Percentiles rank a stretch among this genome's conserved stretches.
Conservation (phyloP, 2,888 invertebrate species). For the Stenichneumon culpator region DNA sequence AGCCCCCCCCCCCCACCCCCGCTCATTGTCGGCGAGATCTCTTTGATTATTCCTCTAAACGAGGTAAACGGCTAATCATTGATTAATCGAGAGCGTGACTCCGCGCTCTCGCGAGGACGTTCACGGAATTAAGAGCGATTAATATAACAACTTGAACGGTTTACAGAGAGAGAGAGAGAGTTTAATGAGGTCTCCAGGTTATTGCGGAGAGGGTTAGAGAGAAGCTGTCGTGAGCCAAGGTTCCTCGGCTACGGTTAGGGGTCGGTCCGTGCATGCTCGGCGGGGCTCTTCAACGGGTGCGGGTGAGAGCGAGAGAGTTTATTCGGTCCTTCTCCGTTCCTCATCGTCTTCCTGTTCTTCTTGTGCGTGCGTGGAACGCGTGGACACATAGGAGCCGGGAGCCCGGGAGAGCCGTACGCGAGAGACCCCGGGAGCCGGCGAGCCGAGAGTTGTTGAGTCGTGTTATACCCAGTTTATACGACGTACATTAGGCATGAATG, state of each 20-base stretch:
- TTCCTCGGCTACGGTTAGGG: not conserved
- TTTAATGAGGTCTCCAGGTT: not conserved
- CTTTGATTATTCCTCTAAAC: slow-evolving; percentile 57
- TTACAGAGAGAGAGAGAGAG: slow-evolving; percentile 21
- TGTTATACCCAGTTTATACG: slow-evolving; percentile 85
- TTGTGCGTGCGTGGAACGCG: slow-evolving; percentile 14
- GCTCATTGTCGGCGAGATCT: slow-evolving; percentile 32
- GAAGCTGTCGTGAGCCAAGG: not conserved
- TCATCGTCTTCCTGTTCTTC: slow-evolving; percentile 12
- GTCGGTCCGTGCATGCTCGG: not conserved
- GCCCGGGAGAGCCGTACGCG: slow-evolving; percentile 56
- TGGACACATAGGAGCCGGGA: slow-evolving; percentile 65
- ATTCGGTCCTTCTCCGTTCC: slow-evolving; percentile 8
- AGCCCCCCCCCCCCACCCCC: not conserved
- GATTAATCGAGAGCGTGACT: slow-evolving; percentile 71
- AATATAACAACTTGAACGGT: slow-evolving; percentile 56
- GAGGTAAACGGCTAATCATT: slow-evolving; percentile 65
- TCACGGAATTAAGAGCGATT: slow-evolving; percentile 64
- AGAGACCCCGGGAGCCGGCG: slow-evolving; percentile 59
- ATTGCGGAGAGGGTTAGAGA: not conserved
- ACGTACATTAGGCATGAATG: slow-evolving; percentile 85
- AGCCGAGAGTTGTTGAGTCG: slow-evolving; percentile 81
- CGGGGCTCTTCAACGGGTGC: not conserved
- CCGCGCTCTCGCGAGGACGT: slow-evolving; percentile 53
- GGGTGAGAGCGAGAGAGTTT: not conserved